Conservation (phyloP, 2,888 invertebrate genomes). For the Pollenia angustigena region DNA sequence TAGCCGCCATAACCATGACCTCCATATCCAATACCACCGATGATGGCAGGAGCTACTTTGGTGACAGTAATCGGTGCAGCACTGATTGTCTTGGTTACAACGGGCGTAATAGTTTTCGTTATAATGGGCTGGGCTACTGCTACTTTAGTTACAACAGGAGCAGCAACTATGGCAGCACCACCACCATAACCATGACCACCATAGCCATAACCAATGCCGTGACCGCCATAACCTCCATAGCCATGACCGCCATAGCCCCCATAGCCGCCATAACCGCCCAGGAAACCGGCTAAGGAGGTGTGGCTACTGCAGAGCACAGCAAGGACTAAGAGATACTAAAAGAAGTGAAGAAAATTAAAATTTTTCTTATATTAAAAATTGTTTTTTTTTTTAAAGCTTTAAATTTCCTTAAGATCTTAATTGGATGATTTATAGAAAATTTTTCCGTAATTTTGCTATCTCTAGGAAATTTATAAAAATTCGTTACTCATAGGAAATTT, state of each 20-base stretch:
- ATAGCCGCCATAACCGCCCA: constrained; percentile 75
- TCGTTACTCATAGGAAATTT: too few species aligned
- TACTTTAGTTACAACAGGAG: constrained; percentile 76
- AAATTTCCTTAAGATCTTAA: too few species aligned
- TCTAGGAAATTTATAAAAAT: too few species aligned
- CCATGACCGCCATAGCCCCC: constrained; percentile 46
- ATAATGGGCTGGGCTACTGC: constrained; percentile 75
- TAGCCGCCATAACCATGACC: constrained; percentile 64
- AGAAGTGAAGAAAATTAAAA: neutral
- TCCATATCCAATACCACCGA: constrained; percentile 75
- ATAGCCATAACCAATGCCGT: constrained; percentile 59
- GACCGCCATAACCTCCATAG: constrained; percentile 67
- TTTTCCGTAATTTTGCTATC: too few species aligned
- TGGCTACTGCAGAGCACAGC: constrained; percentile 78
- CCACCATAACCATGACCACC: constrained; percentile 71
- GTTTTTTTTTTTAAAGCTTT: too few species aligned
- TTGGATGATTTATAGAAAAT: too few species aligned
- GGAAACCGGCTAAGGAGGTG: constrained; percentile 74
- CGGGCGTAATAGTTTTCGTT: constrained; percentile 75
- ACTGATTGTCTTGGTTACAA: constrained; percentile 73
- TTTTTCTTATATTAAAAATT: neutral
- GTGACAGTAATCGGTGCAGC: constrained; percentile 74
- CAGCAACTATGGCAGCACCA: constrained; percentile 74
- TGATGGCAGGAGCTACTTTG: constrained; percentile 74
- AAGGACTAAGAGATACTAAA: constrained; percentile 76